phyloP scores from a whole-genome alignment of 2,888 invertebrate species.

The Drosophila acutilabella region DNA sequence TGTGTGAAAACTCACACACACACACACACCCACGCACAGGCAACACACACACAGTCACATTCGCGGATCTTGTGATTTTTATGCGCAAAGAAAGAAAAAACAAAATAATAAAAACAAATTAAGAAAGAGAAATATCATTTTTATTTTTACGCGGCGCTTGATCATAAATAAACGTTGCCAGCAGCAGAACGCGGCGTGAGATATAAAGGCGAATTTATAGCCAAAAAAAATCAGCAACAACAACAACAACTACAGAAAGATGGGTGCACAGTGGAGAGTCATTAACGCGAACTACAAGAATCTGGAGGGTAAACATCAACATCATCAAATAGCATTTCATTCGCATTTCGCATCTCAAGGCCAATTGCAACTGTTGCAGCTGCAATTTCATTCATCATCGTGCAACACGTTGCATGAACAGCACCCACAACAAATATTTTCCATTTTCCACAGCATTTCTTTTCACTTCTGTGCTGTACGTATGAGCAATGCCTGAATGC shows the following conservation, averaged over 20 bases:
- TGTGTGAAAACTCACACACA: conserved; percentile 23
- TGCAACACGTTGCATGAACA: conserved; percentile 48
- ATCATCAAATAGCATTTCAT: not conserved
- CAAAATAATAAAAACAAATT: conserved; percentile 32
- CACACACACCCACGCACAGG: not conserved
- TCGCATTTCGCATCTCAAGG: conserved; percentile 2
- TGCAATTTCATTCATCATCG: conserved; percentile 31
- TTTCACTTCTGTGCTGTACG: not conserved
- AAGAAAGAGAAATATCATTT: conserved; percentile 26
- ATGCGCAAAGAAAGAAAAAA: conserved; percentile 28
- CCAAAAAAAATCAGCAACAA: conserved; percentile 13
- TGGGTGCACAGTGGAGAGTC: conserved; percentile 81
- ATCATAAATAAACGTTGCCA: conserved; percentile 49
- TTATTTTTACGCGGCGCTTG: conserved; percentile 58
- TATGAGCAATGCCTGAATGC: conserved; percentile 26
- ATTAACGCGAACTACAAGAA: conserved; percentile 82
- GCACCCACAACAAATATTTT: conserved; percentile 17
- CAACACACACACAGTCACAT: conserved; percentile 1
- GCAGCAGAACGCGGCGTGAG: conserved; percentile 10
- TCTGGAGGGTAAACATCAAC: conserved; percentile 76
- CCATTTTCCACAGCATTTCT: not conserved
- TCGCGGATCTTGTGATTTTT: conserved; percentile 14
- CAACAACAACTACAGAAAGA: conserved; percentile 30
- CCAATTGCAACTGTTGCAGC: conserved; percentile 11
- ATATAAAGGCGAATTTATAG: conserved; percentile 31